Evolutionary conservation across 2,797 vertebrate genomes (phyloP).

Genomic region (Chaunax sp.): DNA sequence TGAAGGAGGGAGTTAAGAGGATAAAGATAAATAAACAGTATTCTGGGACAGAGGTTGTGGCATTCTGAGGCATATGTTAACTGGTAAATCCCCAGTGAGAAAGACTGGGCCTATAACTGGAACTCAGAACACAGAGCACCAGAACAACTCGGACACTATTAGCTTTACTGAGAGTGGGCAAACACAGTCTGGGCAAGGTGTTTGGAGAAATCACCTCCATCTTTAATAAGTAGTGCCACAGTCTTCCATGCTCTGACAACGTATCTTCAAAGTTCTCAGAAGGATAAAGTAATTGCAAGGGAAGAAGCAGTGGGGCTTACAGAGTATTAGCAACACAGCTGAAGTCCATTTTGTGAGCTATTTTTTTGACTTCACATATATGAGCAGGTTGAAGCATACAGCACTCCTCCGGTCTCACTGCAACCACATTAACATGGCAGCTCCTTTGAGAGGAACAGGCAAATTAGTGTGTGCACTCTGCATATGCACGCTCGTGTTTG

Average conservation of each 20-base stretch:
- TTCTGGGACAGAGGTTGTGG: slow-evolving; percentile 45
- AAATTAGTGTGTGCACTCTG: slow-evolving; percentile 58
- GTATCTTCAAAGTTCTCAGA: slow-evolving; percentile 43
- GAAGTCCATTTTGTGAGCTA: slow-evolving; percentile 53
- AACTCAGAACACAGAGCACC: slow-evolving; percentile 55
- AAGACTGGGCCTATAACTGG: slow-evolving; percentile 52
- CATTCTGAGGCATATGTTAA: slow-evolving; percentile 62
- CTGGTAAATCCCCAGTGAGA: too few species aligned
- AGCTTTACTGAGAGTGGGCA: slow-evolving; percentile 26
- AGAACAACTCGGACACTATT: slow-evolving; percentile 52
- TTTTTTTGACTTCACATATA: slow-evolving; percentile 43
- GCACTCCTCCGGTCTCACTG: slow-evolving; percentile 26
- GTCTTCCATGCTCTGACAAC: slow-evolving; percentile 46
- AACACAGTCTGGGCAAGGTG: slow-evolving; percentile 25
- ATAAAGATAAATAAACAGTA: slow-evolving; percentile 23
- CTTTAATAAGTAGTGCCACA: slow-evolving; percentile 60
- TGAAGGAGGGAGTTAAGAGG: slow-evolving; percentile 10
- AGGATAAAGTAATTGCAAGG: slow-evolving; percentile 69
- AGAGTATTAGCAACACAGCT: slow-evolving; percentile 42
- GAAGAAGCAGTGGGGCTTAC: slow-evolving; percentile 35
- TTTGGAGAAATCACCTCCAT: slow-evolving; percentile 44
- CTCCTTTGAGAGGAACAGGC: slow-evolving; percentile 41
- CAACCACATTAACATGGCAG: slow-evolving; percentile 44
- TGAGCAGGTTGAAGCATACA: slow-evolving; percentile 39
- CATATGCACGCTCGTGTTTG: slow-evolving; percentile 41